Percentiles rank a stretch among this genome's conserved stretches.
phyloP scores from a whole-genome alignment of 2,888 invertebrate species.

The Tubulanus polymorphus region DNA sequence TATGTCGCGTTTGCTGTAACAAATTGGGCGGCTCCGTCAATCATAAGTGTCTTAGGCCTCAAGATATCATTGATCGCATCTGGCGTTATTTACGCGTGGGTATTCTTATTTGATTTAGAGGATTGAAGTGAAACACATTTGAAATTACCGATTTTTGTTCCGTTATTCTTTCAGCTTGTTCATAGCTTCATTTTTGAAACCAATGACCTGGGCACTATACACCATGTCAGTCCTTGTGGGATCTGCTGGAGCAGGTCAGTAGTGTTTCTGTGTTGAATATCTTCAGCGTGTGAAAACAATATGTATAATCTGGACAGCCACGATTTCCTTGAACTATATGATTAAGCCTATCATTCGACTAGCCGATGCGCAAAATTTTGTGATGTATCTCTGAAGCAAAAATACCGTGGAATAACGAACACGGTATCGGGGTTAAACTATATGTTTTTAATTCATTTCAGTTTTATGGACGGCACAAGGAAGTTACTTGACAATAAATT shows the following conservation, averaged over 20 bases:
- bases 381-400: too few species aligned
- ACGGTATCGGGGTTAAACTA: too few species aligned
- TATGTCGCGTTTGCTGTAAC: slow-evolving; percentile 84
- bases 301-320: too few species aligned
- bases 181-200: slow-evolving; percentile 81
- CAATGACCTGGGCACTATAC: slow-evolving; percentile 79
- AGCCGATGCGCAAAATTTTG: too few species aligned
- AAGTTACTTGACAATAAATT: slow-evolving; percentile 83
- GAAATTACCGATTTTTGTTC: background rate
- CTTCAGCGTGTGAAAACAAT: too few species aligned
- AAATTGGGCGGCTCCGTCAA: slow-evolving; percentile 92
- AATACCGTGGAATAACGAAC: too few species aligned
- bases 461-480: slow-evolving; percentile 96
- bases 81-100: slow-evolving; percentile 53
- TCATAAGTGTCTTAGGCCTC: slow-evolving; percentile 80
- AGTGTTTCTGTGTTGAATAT: too few species aligned
- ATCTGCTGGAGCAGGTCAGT: slow-evolving; percentile 77
- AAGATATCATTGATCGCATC: slow-evolving; percentile 85
- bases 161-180: slow-evolving; percentile 67
- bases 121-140: too few species aligned
- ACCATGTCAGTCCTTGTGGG: slow-evolving; percentile 80
- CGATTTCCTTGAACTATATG: too few species aligned
- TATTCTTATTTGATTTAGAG: too few species aligned
- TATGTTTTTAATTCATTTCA: too few species aligned
- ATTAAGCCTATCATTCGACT: too few species aligned